Evolutionary conservation across 2,797 vertebrate genomes (phyloP), one percentile per base, ranked within the genome.

Genomic region (Onychomys torridus): DNA sequence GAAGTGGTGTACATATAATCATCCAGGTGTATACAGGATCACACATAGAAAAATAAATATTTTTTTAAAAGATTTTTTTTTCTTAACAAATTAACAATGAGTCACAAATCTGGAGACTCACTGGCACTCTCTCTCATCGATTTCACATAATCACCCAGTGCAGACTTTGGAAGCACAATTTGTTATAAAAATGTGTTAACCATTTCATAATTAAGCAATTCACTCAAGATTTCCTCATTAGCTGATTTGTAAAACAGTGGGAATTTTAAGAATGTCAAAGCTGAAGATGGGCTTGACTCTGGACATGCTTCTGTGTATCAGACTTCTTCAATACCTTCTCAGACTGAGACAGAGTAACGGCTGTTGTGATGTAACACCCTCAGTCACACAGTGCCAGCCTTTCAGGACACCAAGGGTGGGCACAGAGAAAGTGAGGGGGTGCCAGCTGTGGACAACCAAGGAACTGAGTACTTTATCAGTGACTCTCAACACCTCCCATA

Each of bases 181-280:
- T 87, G 40, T 92, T 89, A 89, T 59, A 29, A 73, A 55, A 95
- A 94, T 83, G 69, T 25, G 13, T 69, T 59, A 71, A 21, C 63
- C 37, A 89, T 78, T 88, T 93, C 89, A 67, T 69, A 92, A 65
- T 95, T 77, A 73, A 91, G 46, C 25, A 52, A 6, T 93, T 94
- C 40, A 93, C 75, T 89, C 75, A 86, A 57, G 25, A 83, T 83
- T 93, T 46, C 21, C 34, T 65, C 32, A 63, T 76, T 88, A 88
- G 76, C 27, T 83, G 92, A 87, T 59, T 52, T 92, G 21, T 81
- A 85, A 81, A 81, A 73, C 2, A 97, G 5, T 78, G 6, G 49
- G 11, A 43, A 37, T 87, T 49, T 89, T 77, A 81, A 81, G 78
- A 86, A 73, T 67, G 43, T 19, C 82, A 12, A 91, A 94, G 6